Base-by-base conservation (phyloP, 2,797 vertebrate genomes). In the Pangasius mekongensis region DNA sequence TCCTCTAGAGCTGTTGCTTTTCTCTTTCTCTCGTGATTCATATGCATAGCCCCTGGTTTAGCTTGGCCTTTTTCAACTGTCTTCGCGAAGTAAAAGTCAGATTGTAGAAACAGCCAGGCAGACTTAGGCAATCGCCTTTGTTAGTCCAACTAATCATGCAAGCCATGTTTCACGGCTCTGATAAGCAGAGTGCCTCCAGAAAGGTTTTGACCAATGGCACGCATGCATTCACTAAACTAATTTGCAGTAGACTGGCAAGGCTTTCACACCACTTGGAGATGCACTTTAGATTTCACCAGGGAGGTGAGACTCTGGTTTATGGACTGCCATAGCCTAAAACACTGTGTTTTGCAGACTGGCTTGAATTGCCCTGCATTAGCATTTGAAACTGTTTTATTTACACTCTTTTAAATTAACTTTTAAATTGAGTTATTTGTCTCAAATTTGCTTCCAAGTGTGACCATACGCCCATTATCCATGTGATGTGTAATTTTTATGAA, bases 161-260 rank as follows among this genome's bases (percentile, higher is more conserved):
- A 92, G 92, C 94, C 95, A 95, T 95, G 94, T 95, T 67, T 91
- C 85, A 91, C 92, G 89, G 92, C 94, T 94, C 94, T 94, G 94
- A 96, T 96, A 95, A 96, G 95, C 93, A 94, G 91, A 92, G 93
- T 89, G 94, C 95, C 93, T 95, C 92, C 91, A 94, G 94, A 94
- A 94, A 95, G 94, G 93, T 94, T 93, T 91, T 89, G 90, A 92
- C 94, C 95, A 88, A 91, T 87, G 66, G 92, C 91, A 90, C 91
- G 93, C 93, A 91, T 86, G 92, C 93, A 93, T 94, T 94, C 94
- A 93, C 92, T 91, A 93, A 91, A 94, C 94, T 95, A 93, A 96
- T 95, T 95, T 94, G 94, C 92, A 92, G 89, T 87, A 92, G 92
- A 93, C 93, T 94, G 93, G 93, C 93, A 92, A 93, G 92, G 90